phyloP scores from a whole-genome alignment of 2,113 vertebrate genomes.

The Oxyruncus cristatus region DNA sequence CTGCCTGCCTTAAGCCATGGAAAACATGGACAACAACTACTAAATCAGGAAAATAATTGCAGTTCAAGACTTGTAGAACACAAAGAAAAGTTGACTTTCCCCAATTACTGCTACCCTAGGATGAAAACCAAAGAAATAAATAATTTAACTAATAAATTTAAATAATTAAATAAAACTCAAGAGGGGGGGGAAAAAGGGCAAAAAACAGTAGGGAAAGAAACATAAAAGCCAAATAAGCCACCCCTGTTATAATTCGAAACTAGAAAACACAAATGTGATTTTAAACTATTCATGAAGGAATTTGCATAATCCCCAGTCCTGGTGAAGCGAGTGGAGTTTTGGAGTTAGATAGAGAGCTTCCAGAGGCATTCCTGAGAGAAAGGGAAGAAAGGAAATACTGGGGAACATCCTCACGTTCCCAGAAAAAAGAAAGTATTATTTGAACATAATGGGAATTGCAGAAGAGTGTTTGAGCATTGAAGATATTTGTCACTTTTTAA shows the following conservation, averaged over 20 bases:
- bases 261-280: not conserved
- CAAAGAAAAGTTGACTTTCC: not conserved
- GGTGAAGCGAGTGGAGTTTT: not conserved
- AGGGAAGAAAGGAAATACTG: not conserved
- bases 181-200: not conserved
- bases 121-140: not conserved
- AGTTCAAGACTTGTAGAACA: not conserved
- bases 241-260: not conserved
- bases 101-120: not conserved
- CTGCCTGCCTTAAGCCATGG: not conserved
- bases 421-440: not conserved
- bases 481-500: constrained; percentile 50
- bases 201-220: not conserved
- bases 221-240: not conserved
- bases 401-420: not conserved
- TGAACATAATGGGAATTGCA: not conserved
- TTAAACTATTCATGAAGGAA: constrained; percentile 4
- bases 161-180: not conserved
- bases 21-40: not conserved
- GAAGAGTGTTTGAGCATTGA: not conserved
- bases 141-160: not conserved
- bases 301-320: constrained; percentile 9
- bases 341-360: not conserved
- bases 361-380: not conserved
- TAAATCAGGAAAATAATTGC: not conserved